Evolutionary conservation across 1,140 invertebrate species (phyloP).

Genomic region (Rhagoletis zephyria): DNA sequence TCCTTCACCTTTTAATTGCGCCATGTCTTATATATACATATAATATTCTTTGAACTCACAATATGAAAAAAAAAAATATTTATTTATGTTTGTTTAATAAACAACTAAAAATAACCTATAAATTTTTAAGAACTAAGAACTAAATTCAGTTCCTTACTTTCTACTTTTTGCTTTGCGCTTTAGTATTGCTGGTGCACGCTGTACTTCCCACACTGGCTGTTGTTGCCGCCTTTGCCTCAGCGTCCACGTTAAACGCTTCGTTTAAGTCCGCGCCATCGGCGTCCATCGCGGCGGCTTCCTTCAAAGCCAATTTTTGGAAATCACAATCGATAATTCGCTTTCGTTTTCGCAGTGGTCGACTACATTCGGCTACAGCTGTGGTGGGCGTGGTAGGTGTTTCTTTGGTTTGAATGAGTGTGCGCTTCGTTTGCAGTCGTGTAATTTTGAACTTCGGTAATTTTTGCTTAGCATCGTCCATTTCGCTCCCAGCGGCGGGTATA

Average conservation of each 20-base stretch:
- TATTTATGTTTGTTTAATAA: not conserved
- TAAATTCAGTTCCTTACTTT: not conserved
- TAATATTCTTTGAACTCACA: slow-evolving; percentile 3
- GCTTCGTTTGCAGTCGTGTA: slow-evolving; percentile 76
- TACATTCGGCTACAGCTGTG: slow-evolving; percentile 72
- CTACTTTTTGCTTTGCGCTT: slow-evolving; percentile 45
- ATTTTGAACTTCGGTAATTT: slow-evolving; percentile 77
- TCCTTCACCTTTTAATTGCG: not conserved
- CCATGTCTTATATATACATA: not conserved
- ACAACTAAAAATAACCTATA: not conserved
- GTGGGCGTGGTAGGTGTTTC: slow-evolving; percentile 57
- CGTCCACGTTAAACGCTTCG: slow-evolving; percentile 4
- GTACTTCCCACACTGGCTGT: not conserved
- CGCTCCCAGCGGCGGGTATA: not conserved
- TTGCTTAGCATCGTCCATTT: slow-evolving; percentile 69
- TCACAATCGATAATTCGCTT: slow-evolving; percentile 73
- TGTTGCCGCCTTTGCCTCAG: slow-evolving; percentile 24
- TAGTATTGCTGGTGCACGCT: slow-evolving; percentile 54
- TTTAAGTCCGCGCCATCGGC: not conserved
- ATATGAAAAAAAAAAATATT: not conserved
- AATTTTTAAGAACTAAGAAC: not conserved
- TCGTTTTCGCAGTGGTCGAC: slow-evolving; percentile 77
- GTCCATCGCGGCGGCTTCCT: slow-evolving; percentile 55
- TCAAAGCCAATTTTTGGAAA: slow-evolving; percentile 68
- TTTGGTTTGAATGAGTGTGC: slow-evolving; percentile 74